These are phyloP conservation scores for Camelus dromedarius DNA, from an alignment of 2,113 vertebrate species.

Conservation along the genomic window DNA sequence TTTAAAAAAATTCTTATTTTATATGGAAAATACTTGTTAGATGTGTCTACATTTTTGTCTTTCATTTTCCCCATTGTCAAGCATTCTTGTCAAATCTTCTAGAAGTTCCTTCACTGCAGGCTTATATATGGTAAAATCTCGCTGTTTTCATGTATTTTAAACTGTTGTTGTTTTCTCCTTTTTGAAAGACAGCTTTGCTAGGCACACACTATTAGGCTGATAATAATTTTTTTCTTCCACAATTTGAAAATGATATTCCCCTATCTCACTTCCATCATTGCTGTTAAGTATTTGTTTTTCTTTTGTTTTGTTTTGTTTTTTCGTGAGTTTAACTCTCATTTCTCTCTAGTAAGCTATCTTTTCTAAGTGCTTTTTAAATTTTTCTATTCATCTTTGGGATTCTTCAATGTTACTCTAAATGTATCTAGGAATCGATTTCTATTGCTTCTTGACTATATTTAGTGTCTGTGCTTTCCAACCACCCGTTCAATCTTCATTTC, in stretches of 20 bases:
- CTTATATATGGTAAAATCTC: not conserved
- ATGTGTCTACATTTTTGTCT: not conserved
- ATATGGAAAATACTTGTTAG: slow-evolving; percentile 4
- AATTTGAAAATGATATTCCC: not conserved
- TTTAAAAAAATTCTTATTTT: not conserved
- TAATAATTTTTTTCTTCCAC: slow-evolving; percentile 1
- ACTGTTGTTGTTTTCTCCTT: not conserved
- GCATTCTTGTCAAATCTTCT: not conserved
- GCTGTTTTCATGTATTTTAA: not conserved
- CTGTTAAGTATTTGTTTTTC: not conserved
- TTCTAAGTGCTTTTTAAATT: slow-evolving; percentile 3
- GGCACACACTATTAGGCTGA: not conserved
- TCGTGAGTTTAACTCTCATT: not conserved
- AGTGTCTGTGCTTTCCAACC: not conserved
- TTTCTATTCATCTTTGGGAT: not conserved
- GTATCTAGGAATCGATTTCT: not conserved
- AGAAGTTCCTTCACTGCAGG: not conserved
- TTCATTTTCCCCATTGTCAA: not conserved
- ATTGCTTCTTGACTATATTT: not conserved
- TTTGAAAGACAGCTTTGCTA: slow-evolving; percentile 12
- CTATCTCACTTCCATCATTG: not conserved
- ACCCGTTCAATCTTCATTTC: not conserved
- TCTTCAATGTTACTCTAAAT: not conserved
- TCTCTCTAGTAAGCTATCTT: not conserved
- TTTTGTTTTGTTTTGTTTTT: not conserved